Evolutionary conservation across 2,113 vertebrate genomes (phyloP), one percentile per base, ranked within the genome.

Genomic region (Aspidoscelis tigris): DNA sequence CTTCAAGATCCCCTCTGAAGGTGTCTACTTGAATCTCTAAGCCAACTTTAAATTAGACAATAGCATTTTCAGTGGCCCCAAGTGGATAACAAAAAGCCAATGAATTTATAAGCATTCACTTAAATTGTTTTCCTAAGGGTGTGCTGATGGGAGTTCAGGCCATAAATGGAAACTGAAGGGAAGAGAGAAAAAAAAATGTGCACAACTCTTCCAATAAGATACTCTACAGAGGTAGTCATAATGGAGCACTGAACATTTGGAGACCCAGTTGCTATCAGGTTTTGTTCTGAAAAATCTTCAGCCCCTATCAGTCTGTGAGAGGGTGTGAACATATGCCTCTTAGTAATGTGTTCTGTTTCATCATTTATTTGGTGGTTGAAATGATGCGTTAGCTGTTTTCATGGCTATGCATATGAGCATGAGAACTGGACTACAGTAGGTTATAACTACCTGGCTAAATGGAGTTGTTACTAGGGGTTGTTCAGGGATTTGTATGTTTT

Each of bases 61-160:
- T 18, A 14, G 16, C 14, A 26, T 64, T 72, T 50, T 64, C 76
- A 50, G 64, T n/a, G 10, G 73, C 0, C 1, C 81, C 81, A 83
- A 86, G 78, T 26, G 1, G 2, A 76, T 68, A 43, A 72, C 0
- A 0, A 81, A 71, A 80, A 76, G 75, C 11, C 6, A 86, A 82
- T 80, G 26, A 76, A 47, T 76, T 41, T 88, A 82, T 81, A 64
- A 21, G 26, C 33, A 43, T 53, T 47, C 72, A 82, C 84, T 87
- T 66, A 81, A 71, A 84, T 87, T 91, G 85, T 85, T 83, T 90
- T 80, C 92, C 83, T n/a, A 9, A 89, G 21, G 82, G 76, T 73
- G 78, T 83, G 82, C 89, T 78, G 69, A 71, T 89, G 7, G 50
- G 81, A 22, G 0, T 47, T 75, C 64, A 84, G 87, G 88, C 81